Conservation (phyloP, 2,888 invertebrate species). For the Drosophila meridiana region DNA sequence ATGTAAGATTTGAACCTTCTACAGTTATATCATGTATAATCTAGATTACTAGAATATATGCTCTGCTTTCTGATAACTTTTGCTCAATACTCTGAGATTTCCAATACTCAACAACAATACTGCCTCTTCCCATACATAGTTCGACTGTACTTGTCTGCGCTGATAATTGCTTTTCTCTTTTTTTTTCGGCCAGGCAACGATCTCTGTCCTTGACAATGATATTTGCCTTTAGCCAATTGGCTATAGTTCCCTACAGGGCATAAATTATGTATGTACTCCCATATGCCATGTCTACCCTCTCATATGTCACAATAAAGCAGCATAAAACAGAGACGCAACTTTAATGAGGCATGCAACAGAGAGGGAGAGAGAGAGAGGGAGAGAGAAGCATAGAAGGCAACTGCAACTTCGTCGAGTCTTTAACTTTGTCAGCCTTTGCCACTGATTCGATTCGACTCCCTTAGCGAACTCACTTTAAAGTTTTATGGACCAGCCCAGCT, state of each 20-base stretch:
- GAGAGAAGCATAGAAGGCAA: background rate
- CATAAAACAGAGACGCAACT: constrained; percentile 35
- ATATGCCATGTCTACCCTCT: constrained; percentile 10
- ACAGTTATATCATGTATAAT: too few relatives aligned
- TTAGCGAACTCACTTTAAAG: constrained; percentile 22
- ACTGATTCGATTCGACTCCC: constrained; percentile 17
- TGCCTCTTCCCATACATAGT: background rate
- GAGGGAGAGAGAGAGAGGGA: background rate
- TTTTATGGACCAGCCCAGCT: constrained; percentile 38
- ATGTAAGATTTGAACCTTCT: too few relatives aligned
- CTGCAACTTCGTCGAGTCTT: constrained; percentile 4
- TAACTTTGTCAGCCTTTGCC: constrained; percentile 15
- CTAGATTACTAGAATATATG: too few relatives aligned
- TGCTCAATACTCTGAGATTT: background rate
- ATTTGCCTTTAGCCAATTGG: constrained; percentile 25
- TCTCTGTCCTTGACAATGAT: constrained; percentile 64
- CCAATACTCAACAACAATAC: too few relatives aligned
- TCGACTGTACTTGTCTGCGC: background rate
- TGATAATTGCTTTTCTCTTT: background rate
- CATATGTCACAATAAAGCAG: constrained; percentile 46
- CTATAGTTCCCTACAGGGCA: constrained; percentile 32
- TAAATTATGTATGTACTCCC: constrained; percentile 13
- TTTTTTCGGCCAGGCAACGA: background rate
- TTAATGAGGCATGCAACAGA: constrained; percentile 47
- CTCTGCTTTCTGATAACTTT: too few relatives aligned